phyloP scores from a whole-genome alignment of 2,113 vertebrate species.

The Pipra filicauda region DNA sequence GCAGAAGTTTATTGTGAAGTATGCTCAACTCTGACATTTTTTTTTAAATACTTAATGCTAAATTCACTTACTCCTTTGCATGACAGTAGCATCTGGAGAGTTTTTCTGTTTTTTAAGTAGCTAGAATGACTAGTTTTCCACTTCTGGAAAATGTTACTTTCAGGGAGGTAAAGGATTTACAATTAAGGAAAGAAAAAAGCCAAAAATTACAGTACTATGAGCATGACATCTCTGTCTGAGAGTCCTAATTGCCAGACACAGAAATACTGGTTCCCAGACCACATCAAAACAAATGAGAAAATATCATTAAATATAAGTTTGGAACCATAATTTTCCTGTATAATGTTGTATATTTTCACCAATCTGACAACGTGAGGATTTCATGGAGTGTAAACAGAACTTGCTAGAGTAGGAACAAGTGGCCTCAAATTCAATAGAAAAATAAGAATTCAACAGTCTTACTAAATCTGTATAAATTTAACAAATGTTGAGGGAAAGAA shows the following conservation, averaged over 20 bases:
- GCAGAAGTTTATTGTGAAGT: background rate
- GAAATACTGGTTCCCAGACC: background rate
- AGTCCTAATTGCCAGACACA: background rate
- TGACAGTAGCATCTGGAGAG: constrained; percentile 15
- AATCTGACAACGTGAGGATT: background rate
- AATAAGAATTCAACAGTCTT: background rate
- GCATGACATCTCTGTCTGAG: background rate
- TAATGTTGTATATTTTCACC: background rate
- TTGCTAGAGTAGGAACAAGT: background rate
- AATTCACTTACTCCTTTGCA: constrained; percentile 1
- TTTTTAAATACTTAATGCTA: background rate
- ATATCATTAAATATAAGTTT: background rate
- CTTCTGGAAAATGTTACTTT: constrained; percentile 52
- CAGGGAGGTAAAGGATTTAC: constrained; percentile 3
- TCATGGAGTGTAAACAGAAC: background rate
- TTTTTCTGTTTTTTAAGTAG: constrained; percentile 5
- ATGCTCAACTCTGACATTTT: background rate
- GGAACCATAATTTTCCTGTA: background rate
- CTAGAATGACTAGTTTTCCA: background rate
- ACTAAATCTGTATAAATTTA: background rate
- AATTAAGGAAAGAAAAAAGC: background rate
- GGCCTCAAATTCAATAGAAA: background rate
- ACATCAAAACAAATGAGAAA: background rate
- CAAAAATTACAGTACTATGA: background rate
- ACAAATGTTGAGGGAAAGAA: background rate